phyloP scores from a whole-genome alignment of 1,140 invertebrate genomes.

The Drosophila watanabei region DNA sequence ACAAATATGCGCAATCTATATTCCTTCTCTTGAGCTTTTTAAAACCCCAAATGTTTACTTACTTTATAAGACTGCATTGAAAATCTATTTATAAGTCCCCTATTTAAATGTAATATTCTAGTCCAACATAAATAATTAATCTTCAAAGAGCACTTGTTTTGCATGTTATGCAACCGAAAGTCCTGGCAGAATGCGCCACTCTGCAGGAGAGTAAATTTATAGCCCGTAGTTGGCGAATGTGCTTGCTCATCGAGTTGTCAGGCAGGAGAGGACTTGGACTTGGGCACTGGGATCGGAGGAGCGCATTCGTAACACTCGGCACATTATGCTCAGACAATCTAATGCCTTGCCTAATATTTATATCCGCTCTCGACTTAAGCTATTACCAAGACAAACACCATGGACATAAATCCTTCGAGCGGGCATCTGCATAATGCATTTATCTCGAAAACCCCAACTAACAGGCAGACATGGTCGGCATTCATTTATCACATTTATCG shows the following conservation, averaged over 20 bases:
- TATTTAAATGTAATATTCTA: not conserved
- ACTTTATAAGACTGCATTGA: not conserved
- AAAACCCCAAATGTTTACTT: too few relatives aligned
- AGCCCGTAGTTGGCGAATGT: slow-evolving; percentile 29
- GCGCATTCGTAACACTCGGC: slow-evolving; percentile 37
- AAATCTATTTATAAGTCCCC: not conserved
- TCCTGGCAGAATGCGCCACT: slow-evolving; percentile 1
- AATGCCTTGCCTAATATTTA: slow-evolving; percentile 74
- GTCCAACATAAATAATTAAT: slow-evolving; percentile 10
- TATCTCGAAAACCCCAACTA: slow-evolving; percentile 41
- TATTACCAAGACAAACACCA: slow-evolving; percentile 76
- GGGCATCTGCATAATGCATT: slow-evolving; percentile 64
- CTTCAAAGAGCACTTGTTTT: slow-evolving; percentile 3
- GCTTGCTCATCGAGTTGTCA: slow-evolving; percentile 49
- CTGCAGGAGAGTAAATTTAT: slow-evolving; percentile 25
- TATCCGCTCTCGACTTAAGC: slow-evolving; percentile 68
- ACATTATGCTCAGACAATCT: slow-evolving; percentile 57
- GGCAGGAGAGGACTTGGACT: slow-evolving; percentile 5
- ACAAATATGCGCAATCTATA: too few relatives aligned
- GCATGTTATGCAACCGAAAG: slow-evolving; percentile 15
- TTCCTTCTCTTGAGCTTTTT: not conserved
- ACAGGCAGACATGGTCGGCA: slow-evolving; percentile 50
- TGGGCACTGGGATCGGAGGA: slow-evolving; percentile 25
- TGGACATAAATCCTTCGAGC: slow-evolving; percentile 67
- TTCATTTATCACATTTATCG: slow-evolving; percentile 82